Conservation (phyloP, 2,113 vertebrate genomes). For the Rhabdomys dilectus region DNA sequence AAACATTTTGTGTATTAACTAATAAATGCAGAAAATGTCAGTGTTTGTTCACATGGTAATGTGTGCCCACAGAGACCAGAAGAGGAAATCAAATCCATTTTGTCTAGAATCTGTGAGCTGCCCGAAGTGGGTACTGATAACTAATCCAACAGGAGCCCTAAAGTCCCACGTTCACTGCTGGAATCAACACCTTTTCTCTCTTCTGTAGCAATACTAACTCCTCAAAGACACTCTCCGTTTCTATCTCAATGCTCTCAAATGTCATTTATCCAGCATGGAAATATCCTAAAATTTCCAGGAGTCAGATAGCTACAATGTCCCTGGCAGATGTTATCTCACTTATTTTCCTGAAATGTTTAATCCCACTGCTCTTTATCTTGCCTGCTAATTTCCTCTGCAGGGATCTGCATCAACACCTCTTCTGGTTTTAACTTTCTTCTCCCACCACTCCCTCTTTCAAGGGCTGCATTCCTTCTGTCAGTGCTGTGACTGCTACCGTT, state of each 20-base stretch:
- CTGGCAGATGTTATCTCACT: neutral
- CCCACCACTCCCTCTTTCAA: neutral
- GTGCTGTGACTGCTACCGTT: neutral
- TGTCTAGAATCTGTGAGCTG: neutral
- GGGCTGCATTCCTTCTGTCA: neutral
- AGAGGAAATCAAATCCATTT: neutral
- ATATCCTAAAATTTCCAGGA: slow-evolving; percentile 10
- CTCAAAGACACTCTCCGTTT: neutral
- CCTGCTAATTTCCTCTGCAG: neutral
- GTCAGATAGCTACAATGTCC: neutral
- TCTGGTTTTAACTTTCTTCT: neutral
- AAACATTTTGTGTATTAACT: neutral
- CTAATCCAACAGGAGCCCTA: neutral
- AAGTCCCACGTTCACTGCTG: neutral
- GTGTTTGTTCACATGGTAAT: neutral
- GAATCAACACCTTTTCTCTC: neutral
- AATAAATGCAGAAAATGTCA: neutral
- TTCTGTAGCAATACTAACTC: neutral
- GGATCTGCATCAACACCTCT: neutral
- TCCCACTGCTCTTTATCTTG: neutral
- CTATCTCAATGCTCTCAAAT: neutral
- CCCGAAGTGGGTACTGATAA: neutral
- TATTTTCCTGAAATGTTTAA: neutral
- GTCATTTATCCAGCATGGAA: neutral
- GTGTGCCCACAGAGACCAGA: neutral